Evolutionary conservation across 1,140 invertebrate genomes (phyloP), one percentile per base, ranked within the genome.

Genomic region (Trinorchestia longiramus): DNA sequence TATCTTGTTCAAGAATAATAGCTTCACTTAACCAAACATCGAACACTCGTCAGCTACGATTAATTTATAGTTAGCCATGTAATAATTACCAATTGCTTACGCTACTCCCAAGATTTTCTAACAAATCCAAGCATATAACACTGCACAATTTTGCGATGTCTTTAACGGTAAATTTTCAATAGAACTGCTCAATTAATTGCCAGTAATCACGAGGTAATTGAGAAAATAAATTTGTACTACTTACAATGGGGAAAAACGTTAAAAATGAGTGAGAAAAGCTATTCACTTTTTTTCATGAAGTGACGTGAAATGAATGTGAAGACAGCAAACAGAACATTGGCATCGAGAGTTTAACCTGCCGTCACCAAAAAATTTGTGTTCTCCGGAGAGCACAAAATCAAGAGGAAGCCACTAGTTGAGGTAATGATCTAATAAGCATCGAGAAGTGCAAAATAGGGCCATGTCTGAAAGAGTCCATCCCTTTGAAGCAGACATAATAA

Each of bases 401-500:
- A 90, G 88, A 90, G 88, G 3, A 90, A 36, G n/a, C 43, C 88
- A 43, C 43, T 42, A 90, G 88, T 90, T 90, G 43, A 90, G 88
- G 88, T 17, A 43, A 41, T 90, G 88, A 42, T 42, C 41, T 43
- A 42, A 11, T 90, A 90, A 77, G 62, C 62, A 23, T 77, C 36
- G 23, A 90, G 88, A 90, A 90, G 88, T 41, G n/a, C 43, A 43
- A 43, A 43, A 90, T 8, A 90, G 88, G 42, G 88, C 88, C 3
- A 41, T 11, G 88, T 42, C 41, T 42, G 88, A 90, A 90, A 77
- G 62, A 77, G 62, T 77, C 28, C 62, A 77, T 11, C 88, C 41
- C 88, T 90, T 43, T 43, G n/a, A 90, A 90, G 43, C 43, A 90
- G 88, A 90, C 88, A 77, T 77, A 43, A 90, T 90, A 90, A 90